Conservation (phyloP, 2,888 invertebrate species). For the Troides oblongomaculatus region DNA sequence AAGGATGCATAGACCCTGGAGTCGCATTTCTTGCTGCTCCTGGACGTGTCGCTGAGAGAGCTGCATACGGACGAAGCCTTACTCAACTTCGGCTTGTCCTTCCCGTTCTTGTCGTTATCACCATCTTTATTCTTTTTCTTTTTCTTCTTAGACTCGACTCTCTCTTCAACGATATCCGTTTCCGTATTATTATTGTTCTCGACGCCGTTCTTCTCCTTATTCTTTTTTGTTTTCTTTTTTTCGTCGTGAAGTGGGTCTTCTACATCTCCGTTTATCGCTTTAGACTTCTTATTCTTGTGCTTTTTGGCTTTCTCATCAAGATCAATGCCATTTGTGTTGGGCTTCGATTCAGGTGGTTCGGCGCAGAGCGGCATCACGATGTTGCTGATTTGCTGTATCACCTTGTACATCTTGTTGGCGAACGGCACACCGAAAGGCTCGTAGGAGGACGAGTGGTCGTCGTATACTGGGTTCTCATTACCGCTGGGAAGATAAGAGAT, state of each 20-base stretch:
- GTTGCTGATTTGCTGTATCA: constrained; percentile 47
- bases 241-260: constrained; percentile 14
- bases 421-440: constrained; percentile 39
- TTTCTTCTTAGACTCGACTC: constrained; percentile 32
- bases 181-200: constrained; percentile 30
- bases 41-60: constrained; percentile 60
- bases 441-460: constrained; percentile 37
- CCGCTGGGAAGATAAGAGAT: constrained; percentile 42
- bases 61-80: constrained; percentile 64
- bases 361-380: constrained; percentile 44
- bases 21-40: constrained; percentile 43
- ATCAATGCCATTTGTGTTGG: constrained; percentile 22
- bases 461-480: constrained; percentile 40
- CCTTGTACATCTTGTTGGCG: constrained; percentile 52
- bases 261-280: constrained; percentile 29
- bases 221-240: constrained; percentile 19
- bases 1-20: constrained; percentile 51
- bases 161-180: constrained; percentile 33
- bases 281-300: constrained; percentile 32
- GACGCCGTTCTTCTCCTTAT: constrained; percentile 32
- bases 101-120: constrained; percentile 32
- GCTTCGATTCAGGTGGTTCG: constrained; percentile 1
- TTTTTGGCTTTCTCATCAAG: constrained; percentile 31
- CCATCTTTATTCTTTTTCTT: constrained; percentile 37
- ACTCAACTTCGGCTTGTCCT: constrained; percentile 46